Base-by-base conservation (phyloP, 2,797 vertebrate genomes). In the Sebastes iracundus region DNA sequence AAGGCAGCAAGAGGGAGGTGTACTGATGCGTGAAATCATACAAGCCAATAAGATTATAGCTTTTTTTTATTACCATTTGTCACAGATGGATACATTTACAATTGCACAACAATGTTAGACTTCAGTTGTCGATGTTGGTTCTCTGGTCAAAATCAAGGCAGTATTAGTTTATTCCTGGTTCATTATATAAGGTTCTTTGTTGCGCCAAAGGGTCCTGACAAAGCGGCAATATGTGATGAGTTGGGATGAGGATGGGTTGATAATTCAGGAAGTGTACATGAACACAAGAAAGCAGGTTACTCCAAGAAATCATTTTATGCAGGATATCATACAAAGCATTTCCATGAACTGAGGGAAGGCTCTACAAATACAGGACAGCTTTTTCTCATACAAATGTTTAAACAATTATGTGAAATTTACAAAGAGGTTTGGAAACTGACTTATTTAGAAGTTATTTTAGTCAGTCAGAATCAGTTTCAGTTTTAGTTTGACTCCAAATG, bases 1-100 rank as follows among this genome's bases (percentile, higher is more conserved):
- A 81, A 61, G 30, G 30, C 71, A 23, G 23, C 2, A 4, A 12
- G 33, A 79, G 55, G 27, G 72, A 52, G n/a, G 77, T 49, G 65
- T 74, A 86, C 68, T 72, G 86, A 92, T 80, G 85, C 81, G 66
- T 82, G 82, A 88, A 89, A 91, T 88, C 75, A 87, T 75, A 82
- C 71, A 80, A 76, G 87, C 81, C 70, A 85, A 80, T 73, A 71
- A 74, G 85, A 73, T 70, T 46, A 52, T 9, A 33, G 58, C 30
- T 55, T 79, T 70, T 85, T 82, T 83, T 87, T 83, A 86, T 77
- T 55, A 81, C 12, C 10, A 73, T 78, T 89, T 75, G 75, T 81
- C 83, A 87, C 80, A 80, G 79, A 86, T 76, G 74, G 80, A n/a
- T 60, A 65, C 23, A 12, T 69, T 87, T 71, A 82, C 71, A 88